These are phyloP conservation scores for Drosophila anceps DNA, from an alignment of 2,888 invertebrate species.

Conservation along the genomic window DNA sequence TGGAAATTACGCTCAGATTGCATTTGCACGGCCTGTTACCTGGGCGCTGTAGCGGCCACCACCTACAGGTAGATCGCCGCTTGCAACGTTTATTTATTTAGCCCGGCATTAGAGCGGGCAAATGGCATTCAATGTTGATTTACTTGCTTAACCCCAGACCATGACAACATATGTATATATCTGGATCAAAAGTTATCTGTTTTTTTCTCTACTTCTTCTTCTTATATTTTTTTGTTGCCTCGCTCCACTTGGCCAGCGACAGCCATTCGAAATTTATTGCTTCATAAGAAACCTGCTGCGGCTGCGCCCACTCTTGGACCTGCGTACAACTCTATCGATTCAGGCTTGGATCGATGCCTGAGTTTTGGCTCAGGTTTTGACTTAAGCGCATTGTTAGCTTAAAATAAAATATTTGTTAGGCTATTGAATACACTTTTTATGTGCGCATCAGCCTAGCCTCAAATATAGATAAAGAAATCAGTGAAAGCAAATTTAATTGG, in stretches of 20 bases:
- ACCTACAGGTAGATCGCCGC: constrained; percentile 44
- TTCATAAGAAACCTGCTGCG: constrained; percentile 70
- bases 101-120: constrained; percentile 41
- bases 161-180: constrained; percentile 35
- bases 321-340: constrained; percentile 42
- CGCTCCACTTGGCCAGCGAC: constrained; percentile 40
- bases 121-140: constrained; percentile 40
- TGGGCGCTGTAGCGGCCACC: constrained; percentile 52
- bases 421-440: constrained; percentile 7
- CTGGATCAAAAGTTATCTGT: constrained; percentile 54
- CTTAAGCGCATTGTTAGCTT: constrained; percentile 13
- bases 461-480: not conserved
- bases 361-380: not conserved
- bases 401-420: not conserved
- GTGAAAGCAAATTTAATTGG: too few species aligned
- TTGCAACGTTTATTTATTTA: constrained; percentile 23
- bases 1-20: constrained; percentile 65
- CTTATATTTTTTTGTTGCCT: constrained; percentile 26
- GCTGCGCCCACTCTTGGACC: constrained; percentile 16
- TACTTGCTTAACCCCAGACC: constrained; percentile 43
- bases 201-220: not conserved
- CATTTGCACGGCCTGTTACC: constrained; percentile 63
- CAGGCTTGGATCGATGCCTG: constrained; percentile 4
- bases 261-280: constrained; percentile 67
- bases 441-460: too few species aligned